Base-by-base conservation (phyloP, 2,888 invertebrate genomes). In the Aleiodes alternator region DNA sequence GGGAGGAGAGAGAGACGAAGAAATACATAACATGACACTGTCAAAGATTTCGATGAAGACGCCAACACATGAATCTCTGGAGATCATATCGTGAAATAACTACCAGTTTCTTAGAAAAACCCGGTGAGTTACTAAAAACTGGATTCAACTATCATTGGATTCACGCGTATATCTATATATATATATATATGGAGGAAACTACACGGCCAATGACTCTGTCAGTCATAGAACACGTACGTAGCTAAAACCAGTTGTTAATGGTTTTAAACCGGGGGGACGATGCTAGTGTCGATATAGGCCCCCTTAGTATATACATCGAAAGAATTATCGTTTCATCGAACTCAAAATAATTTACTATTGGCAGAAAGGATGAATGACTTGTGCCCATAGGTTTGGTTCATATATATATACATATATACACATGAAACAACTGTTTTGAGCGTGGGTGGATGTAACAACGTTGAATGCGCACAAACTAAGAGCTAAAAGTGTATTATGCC, bases 171-270 rank as follows among this genome's bases (percentile, higher is more conserved):
- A 69, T 29, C 48, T 53, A 64, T 72, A 55, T 43, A 43, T 43
- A 55, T 43, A 43, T 43, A 43, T 43, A 43, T 7, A 43, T 43
- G 43, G 43, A 43, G 70, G 57, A 71, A 72, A 70, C 79, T 75
- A 70, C 78, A 77, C 79, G 80, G 80, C 79, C 80, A 80, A 80
- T 80, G 80, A 80, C 80, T 79, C 79, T 78, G 79, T 80, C 80
- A 80, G 75, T 78, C 79, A 80, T 79, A 78, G 74, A 76, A 78
- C 76, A 73, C 68, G 78, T 72, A 73, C n/a, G 57, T 56, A 16
- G 70, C 48, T 43, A 34, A 72, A 72, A 72, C 64, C 72, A 53
- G 64, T 64, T 72, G 51, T 51, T 34, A 72, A 56, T 66, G 16
- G 55, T 38, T 55, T 38, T 53, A 55, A 38, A 29, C 55, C 53